Conservation (phyloP, 2,888 invertebrate species). For the Platerodrilus igneus region DNA sequence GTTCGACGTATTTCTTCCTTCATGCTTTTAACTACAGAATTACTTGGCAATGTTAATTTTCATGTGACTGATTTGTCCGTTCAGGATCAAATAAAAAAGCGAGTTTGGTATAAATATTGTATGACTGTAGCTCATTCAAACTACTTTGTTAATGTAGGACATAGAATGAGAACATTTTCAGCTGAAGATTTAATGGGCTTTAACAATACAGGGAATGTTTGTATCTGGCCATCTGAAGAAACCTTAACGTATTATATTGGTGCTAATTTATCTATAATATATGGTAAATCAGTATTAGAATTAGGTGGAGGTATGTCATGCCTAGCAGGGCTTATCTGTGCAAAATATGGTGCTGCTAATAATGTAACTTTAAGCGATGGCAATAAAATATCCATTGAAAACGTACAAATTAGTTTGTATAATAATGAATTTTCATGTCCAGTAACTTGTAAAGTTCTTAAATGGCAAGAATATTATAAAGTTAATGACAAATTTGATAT, state of each 20-base stretch:
- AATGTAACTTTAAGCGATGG: constrained; percentile 73
- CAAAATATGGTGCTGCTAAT: constrained; percentile 61
- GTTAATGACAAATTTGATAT: constrained; percentile 57
- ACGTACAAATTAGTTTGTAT: constrained; percentile 62
- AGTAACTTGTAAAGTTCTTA: constrained; percentile 52
- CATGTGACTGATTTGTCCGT: constrained; percentile 18
- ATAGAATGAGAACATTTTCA: constrained; percentile 58
- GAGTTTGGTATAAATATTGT: constrained; percentile 62
- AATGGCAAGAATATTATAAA: constrained; percentile 51
- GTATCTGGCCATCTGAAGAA: constrained; percentile 78
- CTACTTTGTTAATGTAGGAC: constrained; percentile 56
- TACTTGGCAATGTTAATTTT: constrained; percentile 33
- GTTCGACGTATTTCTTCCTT: constrained; percentile 58
- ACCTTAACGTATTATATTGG: constrained; percentile 65
- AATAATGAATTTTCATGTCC: constrained; percentile 58
- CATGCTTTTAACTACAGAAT: constrained; percentile 53
- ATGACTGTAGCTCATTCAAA: constrained; percentile 49
- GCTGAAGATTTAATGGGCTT: constrained; percentile 73
- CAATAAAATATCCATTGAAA: constrained; percentile 69
- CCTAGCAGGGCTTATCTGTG: constrained; percentile 68
- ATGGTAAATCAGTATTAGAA: constrained; percentile 67
- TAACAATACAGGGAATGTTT: constrained; percentile 76
- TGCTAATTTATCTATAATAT: constrained; percentile 60
- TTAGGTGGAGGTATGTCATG: constrained; percentile 84
- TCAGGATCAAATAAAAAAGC: constrained; percentile 46